Percentiles rank a stretch among this genome's conserved stretches.
Conservation (phyloP, 2,888 invertebrate genomes). For the Listrodromus nycthemerus region DNA sequence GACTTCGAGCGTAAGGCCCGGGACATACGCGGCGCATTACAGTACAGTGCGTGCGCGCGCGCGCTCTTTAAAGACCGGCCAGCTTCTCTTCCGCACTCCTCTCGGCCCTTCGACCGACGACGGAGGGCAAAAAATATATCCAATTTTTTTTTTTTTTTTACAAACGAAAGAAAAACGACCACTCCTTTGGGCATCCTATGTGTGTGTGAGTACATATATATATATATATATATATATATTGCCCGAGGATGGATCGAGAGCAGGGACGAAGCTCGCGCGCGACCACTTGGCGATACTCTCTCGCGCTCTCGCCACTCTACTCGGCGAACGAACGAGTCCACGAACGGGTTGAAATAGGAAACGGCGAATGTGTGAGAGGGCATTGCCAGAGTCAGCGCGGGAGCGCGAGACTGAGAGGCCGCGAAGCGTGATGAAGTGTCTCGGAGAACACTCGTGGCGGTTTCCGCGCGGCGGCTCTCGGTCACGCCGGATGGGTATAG, state of each 20-base stretch:
- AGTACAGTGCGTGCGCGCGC: neutral
- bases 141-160: neutral
- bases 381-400: constrained; percentile 48
- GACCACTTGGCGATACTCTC: constrained; percentile 37
- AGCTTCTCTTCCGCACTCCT: constrained; percentile 19
- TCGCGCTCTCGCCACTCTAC: constrained; percentile 25
- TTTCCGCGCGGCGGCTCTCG: constrained; percentile 53
- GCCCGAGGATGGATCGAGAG: constrained; percentile 44
- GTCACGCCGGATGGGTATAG: constrained; percentile 43
- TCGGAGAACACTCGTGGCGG: constrained; percentile 58
- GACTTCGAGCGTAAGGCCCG: neutral
- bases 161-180: constrained; percentile 4
- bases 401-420: constrained; percentile 62
- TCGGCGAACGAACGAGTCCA: constrained; percentile 20
- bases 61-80: constrained; percentile 32
- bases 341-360: constrained; percentile 12
- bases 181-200: too few relatives aligned
- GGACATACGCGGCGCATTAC: constrained; percentile 21
- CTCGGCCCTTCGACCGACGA: constrained; percentile 14
- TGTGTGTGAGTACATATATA: too few relatives aligned
- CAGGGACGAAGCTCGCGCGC: constrained; percentile 27
- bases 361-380: neutral
- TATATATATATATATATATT: neutral
- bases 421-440: constrained; percentile 64
- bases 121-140: constrained; percentile 11